Evolutionary conservation across 2,888 invertebrate genomes (phyloP).

Genomic region (Drosophila vallismaia): DNA sequence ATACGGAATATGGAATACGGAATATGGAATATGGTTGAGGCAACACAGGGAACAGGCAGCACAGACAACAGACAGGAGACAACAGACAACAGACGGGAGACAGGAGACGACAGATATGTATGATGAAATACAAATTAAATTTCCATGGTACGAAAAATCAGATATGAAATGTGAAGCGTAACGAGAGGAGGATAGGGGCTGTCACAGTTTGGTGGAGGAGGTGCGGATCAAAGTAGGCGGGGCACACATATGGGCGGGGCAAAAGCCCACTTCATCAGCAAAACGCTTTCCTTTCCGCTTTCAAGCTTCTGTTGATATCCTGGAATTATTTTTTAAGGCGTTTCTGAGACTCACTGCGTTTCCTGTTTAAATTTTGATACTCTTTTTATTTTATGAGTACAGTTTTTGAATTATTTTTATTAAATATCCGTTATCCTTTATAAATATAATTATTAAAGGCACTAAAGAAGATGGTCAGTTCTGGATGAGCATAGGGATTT

Average conservation of each 20-base stretch:
- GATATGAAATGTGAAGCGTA: conserved; percentile 75
- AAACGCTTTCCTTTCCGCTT: conserved; percentile 10
- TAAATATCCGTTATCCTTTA: too few relatives aligned
- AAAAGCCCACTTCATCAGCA: conserved; percentile 33
- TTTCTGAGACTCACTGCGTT: not conserved
- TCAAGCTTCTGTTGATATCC: not conserved
- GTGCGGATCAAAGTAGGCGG: not conserved
- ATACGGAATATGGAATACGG: too few relatives aligned
- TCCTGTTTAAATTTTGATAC: not conserved
- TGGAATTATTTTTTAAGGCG: not conserved
- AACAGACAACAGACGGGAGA: conserved; percentile 8
- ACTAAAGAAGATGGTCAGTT: too few relatives aligned
- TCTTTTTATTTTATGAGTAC: too few relatives aligned
- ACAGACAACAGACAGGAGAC: conserved; percentile 8
- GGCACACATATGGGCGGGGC: conserved; percentile 8
- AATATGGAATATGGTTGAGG: too few relatives aligned
- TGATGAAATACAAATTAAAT: conserved; percentile 78
- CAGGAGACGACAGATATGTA: conserved; percentile 52
- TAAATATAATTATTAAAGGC: too few relatives aligned
- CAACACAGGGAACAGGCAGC: too few relatives aligned
- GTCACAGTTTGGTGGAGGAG: conserved; percentile 6
- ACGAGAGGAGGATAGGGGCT: conserved; percentile 18
- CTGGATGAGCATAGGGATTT: too few relatives aligned
- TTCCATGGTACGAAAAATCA: conserved; percentile 68
- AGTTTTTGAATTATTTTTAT: too few relatives aligned